Base-by-base conservation (phyloP, 2,113 vertebrate genomes). In the Deroptyus accipitrinus region DNA sequence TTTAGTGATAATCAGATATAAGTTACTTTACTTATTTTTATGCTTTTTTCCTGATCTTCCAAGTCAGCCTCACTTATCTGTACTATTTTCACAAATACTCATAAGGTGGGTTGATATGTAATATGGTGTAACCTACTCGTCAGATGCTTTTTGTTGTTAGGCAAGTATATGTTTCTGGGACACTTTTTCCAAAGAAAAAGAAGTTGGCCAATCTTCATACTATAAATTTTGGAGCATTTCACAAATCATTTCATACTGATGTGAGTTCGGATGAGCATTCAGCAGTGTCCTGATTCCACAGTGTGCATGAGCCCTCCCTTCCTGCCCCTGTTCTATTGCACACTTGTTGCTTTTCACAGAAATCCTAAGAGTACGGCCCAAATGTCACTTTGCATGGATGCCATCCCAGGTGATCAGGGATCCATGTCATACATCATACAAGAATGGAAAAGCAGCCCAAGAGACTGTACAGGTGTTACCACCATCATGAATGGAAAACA, bases 381-480 rank as follows among this genome's bases (percentile, higher is more conserved):
- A 39, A 18, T 1, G 1, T 57, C 49, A 17, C 16, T 62, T 51
- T 17, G 23, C 27, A 17, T 13, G 31, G 44, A 19, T 13, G 2
- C 27, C 12, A 7, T 10, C 16, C 70, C 15, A 19, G 17, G 28
- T 48, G 41, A 22, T 35, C 9, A 25, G 1, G 0, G 6, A 28
- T 74, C 25, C 16, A 3, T 44, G 12, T 31, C 1, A 1, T 25
- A 1, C 13, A 5, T 63, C 22, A 17, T 37, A 1, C 22, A n/a
- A 28, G 13, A 79, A 33, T 24, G 7, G 11, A 63, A 55, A 80
- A 85, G 22, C 61, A 82, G 15, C 19, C 14, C 31, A 28, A 54
- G 62, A 54, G 13, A 7, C 25, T 31, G 0, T 2, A 2, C 22
- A 51, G 11, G 14, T 83, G 12, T 73, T 73, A 7, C 4, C 39